Percentiles rank a stretch among this genome's conserved stretches.
Conservation (phyloP, 2,888 invertebrate genomes). For the Luffia ferchaultella region DNA sequence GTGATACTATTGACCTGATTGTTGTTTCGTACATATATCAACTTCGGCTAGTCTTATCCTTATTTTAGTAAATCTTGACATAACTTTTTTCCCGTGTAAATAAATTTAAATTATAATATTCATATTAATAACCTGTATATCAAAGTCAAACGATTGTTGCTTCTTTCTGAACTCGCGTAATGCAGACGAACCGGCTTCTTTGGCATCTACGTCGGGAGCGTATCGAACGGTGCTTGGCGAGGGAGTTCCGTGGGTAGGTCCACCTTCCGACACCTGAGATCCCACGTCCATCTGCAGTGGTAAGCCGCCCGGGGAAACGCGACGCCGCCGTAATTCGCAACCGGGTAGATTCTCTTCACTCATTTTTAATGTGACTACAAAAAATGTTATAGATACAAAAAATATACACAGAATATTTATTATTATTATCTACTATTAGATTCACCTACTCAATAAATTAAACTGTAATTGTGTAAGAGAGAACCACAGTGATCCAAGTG, state of each 20-base stretch:
- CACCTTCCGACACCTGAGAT: conserved; percentile 39
- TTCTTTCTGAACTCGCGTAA: conserved; percentile 53
- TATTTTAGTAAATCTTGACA: too few species aligned
- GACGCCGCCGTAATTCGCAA: conserved; percentile 43
- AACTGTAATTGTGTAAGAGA: neutral
- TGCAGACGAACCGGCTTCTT: conserved; percentile 30
- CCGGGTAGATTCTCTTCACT: conserved; percentile 32
- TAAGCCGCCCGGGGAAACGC: conserved; percentile 39
- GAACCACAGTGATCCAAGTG: too few species aligned
- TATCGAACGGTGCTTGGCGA: conserved; percentile 43
- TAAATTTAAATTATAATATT: neutral
- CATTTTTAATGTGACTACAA: too few species aligned
- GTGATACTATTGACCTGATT: too few species aligned
- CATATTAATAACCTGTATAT: conserved; percentile 41
- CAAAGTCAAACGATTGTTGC: conserved; percentile 59
- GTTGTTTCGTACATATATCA: too few species aligned
- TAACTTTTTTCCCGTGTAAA: too few species aligned
- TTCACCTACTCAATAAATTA: too few species aligned
- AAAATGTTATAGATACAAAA: too few species aligned
- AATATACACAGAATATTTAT: too few species aligned
- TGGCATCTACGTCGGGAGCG: conserved; percentile 25
- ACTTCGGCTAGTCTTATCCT: too few species aligned
- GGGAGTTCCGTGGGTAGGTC: conserved; percentile 41
- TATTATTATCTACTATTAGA: too few species aligned
- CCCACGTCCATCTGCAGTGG: conserved; percentile 44